phyloP scores from a whole-genome alignment of 2,113 vertebrate species.

The Hirundichthys speculiger region DNA sequence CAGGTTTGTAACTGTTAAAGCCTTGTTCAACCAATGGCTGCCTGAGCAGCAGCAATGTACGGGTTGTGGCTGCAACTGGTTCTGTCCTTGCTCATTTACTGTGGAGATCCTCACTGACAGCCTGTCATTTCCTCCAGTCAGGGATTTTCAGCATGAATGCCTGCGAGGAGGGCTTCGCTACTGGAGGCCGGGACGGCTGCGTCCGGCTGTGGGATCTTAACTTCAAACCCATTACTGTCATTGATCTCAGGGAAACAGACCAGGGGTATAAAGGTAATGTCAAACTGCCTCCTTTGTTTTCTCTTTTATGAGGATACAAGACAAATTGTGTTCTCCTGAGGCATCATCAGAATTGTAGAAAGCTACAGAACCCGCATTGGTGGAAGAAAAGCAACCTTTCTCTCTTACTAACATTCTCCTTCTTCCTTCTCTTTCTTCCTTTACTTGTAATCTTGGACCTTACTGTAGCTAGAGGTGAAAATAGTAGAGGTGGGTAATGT shows the following conservation, averaged over 20 bases:
- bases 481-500: conserved; percentile 82
- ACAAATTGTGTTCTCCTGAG: conserved; percentile 10
- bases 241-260: conserved; percentile 99
- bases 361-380: neutral
- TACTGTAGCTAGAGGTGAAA: conserved; percentile 84
- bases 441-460: conserved; percentile 64
- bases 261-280: conserved; percentile 98
- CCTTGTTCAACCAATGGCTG: conserved; percentile 44
- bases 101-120: conserved; percentile 65
- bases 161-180: conserved; percentile 98
- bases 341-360: conserved; percentile 6
- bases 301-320: conserved; percentile 15
- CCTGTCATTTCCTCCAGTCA: conserved; percentile 85
- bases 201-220: conserved; percentile 98
- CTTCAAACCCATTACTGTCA: conserved; percentile 99
- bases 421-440: conserved; percentile 55
- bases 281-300: conserved; percentile 7
- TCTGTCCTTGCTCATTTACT: conserved; percentile 61
- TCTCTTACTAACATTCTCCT: conserved; percentile 51
- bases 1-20: conserved; percentile 48
- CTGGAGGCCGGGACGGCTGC: conserved; percentile 96
- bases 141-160: conserved; percentile 99
- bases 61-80: conserved; percentile 33
- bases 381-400: neutral
- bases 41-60: conserved; percentile 29